These are phyloP conservation scores for Amphiprion percula DNA, from an alignment of 2,113 vertebrate genomes.

Conservation along the genomic window DNA sequence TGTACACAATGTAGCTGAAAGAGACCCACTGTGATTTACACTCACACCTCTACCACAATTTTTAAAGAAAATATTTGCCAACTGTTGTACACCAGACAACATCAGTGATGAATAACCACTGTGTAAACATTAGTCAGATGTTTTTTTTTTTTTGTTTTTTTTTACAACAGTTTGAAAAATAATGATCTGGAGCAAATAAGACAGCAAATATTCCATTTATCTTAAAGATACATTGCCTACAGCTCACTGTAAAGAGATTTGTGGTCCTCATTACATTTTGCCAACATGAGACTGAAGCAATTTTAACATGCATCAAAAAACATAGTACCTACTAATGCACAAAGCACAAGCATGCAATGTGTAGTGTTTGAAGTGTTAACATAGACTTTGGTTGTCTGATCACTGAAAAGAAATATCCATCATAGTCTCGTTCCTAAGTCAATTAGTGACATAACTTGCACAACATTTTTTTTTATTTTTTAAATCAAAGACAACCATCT, in stretches of 20 bases:
- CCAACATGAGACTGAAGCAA: neutral
- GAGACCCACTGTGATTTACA: constrained; percentile 14
- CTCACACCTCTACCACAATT: constrained; percentile 24
- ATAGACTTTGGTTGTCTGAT: neutral
- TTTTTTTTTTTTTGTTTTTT: neutral
- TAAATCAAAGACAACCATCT: neutral
- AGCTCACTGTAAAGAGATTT: too few species aligned
- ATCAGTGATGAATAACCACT: neutral
- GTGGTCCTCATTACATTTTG: too few species aligned
- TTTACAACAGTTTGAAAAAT: too few species aligned
- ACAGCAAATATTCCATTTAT: neutral
- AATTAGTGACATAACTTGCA: neutral
- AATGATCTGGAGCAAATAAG: neutral
- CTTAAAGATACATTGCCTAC: neutral
- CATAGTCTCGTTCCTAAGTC: neutral
- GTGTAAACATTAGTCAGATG: neutral
- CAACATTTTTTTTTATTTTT: neutral
- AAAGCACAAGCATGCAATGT: neutral
- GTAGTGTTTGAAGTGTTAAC: neutral
- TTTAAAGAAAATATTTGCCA: neutral
- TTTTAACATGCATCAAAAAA: neutral
- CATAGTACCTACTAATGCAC: neutral
- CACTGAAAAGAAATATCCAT: neutral
- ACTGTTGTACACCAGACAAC: neutral
- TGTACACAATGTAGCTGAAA: constrained; percentile 21